A percentile compares a stretch with the other conserved stretches of the same genome.
Conservation (phyloP, 1,140 invertebrate genomes). For the Bombus superbus region DNA sequence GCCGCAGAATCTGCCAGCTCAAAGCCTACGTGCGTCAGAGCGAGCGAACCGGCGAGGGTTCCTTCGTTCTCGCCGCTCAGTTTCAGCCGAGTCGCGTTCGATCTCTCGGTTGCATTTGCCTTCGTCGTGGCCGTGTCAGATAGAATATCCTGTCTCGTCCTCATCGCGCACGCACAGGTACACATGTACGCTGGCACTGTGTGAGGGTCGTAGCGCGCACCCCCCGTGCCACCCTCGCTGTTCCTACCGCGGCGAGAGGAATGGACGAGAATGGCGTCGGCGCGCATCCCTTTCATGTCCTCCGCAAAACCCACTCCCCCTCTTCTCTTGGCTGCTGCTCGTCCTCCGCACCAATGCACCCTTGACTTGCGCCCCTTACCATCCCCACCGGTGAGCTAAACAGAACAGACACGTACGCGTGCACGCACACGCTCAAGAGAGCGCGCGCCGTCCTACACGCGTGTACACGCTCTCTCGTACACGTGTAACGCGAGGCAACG, state of each 20-base stretch:
- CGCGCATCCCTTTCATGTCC: conserved; percentile 76
- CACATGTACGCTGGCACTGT: conserved; percentile 2
- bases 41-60: neutral
- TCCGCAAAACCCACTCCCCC: conserved; percentile 65
- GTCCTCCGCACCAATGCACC: conserved; percentile 62
- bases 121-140: conserved; percentile 43
- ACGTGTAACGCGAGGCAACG: neutral
- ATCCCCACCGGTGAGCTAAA: conserved; percentile 57
- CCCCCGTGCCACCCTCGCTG: conserved; percentile 52
- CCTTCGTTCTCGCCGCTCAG: conserved; percentile 22
- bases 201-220: neutral
- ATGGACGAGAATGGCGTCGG: conserved; percentile 68
- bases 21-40: neutral
- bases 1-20: neutral
- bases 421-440: too few species aligned
- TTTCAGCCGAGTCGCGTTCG: conserved; percentile 37
- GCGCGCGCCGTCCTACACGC: too few species aligned
- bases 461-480: neutral
- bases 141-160: conserved; percentile 58
- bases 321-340: conserved; percentile 51
- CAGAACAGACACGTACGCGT: conserved; percentile 14
- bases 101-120: conserved; percentile 31
- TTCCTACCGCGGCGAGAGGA: conserved; percentile 58
- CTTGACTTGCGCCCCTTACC: conserved; percentile 66
- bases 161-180: conserved; percentile 44